Evolutionary conservation across 2,888 invertebrate species (phyloP), one percentile per base, ranked within the genome.

Genomic region (Sipha maydis): DNA sequence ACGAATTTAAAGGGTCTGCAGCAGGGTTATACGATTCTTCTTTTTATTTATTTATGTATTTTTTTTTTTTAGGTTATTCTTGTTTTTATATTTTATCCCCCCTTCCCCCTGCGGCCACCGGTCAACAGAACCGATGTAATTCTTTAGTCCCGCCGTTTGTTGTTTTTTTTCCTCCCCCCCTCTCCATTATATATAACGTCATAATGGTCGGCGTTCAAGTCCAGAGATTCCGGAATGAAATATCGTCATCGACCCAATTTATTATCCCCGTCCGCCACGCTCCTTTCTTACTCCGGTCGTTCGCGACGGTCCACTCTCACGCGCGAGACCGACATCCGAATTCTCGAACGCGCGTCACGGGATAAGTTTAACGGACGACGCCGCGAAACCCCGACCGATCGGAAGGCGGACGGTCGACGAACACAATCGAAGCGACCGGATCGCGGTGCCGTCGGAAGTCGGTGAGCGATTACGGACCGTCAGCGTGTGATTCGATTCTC

Each of bases 171-270:
- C 34, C 34, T 4, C 34, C 34, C 34, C 4, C 34, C 28, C n/a
- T n/a, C 25, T 4, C 8, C 41, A 21, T n/a, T n/a, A n/a, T 41
- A 76, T 11, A 76, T 78, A 69, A 83, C 34, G 56, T 75, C 73
- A 85, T 78, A 85, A 85, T 76, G 79, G 69, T n/a, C 85, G 67
- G 67, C 71, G 54, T 71, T 85, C 85, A 79, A 78, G 85, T 85
- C 78, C 85, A 85, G 85, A 85, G 85, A 85, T 79, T 79, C 78
- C 34, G 34, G 67, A 34, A 71, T 85, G 85, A 85, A 85, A 85
- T 85, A 85, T 85, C 34, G 79, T 31, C 34, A 71, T 69, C 69
- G 54, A 71, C 28, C 79, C 71, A 56, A 85, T 85, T 71, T 85
- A 85, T 85, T 85, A 79, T 19, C 28, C 67, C 48, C 9, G 56